Conservation (phyloP, 2,113 vertebrate genomes). For the Okapia johnstoni region DNA sequence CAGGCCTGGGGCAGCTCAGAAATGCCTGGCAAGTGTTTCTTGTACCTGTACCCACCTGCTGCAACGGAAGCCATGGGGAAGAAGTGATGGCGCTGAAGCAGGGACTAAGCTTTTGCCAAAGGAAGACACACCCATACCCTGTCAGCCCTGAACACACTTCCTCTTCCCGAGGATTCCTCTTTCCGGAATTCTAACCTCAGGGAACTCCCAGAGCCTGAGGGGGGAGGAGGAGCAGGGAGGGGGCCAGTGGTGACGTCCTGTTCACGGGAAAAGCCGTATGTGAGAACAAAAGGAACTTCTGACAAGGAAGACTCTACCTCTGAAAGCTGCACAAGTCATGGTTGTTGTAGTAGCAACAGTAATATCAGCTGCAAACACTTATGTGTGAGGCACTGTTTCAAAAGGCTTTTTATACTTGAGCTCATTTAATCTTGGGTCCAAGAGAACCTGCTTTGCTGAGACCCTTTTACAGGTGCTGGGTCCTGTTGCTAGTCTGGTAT, state of each 20-base stretch:
- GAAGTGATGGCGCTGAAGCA: background rate
- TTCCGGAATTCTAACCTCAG: background rate
- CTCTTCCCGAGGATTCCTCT: background rate
- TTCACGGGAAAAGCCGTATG: background rate
- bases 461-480: background rate
- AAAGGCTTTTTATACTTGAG: background rate
- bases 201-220: background rate
- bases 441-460: background rate
- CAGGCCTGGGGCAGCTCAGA: background rate
- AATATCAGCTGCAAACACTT: background rate
- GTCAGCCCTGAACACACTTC: background rate
- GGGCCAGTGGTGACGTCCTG: background rate
- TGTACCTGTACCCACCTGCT: background rate
- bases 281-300: background rate
- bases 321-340: background rate
- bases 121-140: background rate
- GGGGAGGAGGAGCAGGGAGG: background rate
- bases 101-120: background rate
- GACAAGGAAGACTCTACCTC: background rate
- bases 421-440: background rate
- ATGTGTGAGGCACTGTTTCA: background rate
- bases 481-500: background rate
- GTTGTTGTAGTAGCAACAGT: accelerated
- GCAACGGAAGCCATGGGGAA: background rate
- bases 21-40: background rate